Percentiles rank a stretch among this genome's conserved stretches.
Conservation (phyloP, 2,113 vertebrate genomes). For the Plecturocebus donacophilus region DNA sequence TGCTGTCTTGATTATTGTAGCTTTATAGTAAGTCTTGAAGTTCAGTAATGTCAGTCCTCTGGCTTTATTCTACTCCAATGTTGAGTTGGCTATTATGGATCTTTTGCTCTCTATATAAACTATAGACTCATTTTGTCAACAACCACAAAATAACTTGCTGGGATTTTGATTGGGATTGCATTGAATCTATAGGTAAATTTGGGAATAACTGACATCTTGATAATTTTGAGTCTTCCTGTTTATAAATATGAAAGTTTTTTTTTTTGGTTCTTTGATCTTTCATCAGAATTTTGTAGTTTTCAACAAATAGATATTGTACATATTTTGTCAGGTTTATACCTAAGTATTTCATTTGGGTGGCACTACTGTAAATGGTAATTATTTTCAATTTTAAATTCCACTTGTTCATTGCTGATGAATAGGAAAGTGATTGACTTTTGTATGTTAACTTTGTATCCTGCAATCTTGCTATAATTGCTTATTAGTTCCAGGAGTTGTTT, state of each 20-base stretch:
- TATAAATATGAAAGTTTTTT: background rate
- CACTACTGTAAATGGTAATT: background rate
- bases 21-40: background rate
- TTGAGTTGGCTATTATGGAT: background rate
- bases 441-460: background rate
- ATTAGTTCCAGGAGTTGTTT: background rate
- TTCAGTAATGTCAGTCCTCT: background rate
- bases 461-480: background rate
- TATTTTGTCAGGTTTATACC: background rate
- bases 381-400: background rate
- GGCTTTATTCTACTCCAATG: background rate
- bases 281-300: background rate
- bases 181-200: background rate
- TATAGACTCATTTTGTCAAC: background rate
- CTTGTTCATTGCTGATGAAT: background rate
- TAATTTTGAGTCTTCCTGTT: background rate
- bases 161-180: background rate
- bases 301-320: background rate
- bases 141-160: background rate
- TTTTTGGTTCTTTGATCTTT: background rate
- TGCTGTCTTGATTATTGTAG: background rate
- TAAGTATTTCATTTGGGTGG: background rate
- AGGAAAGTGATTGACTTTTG: background rate
- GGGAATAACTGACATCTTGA: background rate
- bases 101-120: background rate